Evolutionary conservation across 2,797 vertebrate genomes (phyloP), one percentile per base, ranked within the genome.

Genomic region (Acropternis orthonyx): DNA sequence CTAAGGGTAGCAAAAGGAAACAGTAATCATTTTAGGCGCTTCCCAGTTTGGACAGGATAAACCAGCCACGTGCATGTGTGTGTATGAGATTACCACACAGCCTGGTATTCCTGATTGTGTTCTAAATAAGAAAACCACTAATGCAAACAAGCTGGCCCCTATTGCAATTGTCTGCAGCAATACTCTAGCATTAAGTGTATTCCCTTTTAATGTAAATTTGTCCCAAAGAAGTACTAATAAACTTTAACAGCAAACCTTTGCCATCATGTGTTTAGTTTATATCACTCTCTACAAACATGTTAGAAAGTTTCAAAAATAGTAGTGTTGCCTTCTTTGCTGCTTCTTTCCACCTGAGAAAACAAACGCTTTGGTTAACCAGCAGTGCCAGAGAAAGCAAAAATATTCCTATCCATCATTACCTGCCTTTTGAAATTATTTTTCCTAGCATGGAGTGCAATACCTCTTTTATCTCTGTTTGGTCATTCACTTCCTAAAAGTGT

Each of bases 91-190:
- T 48, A 90, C 36, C 3, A 0, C 81, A 84, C n/a, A 74, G 63
- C 55, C 37, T 84, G 72, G 87, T 95, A 93, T 61, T 92, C 41
- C 44, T 92, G 88, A n/a, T 67, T 36, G 49, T 68, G 79, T 83
- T 95, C 93, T 95, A 95, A 96, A 96, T 80, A 96, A 90, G 86
- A 96, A 96, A 95, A 97, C 32, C 88, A 93, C 69, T 15, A 85
- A 93, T 51, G 83, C 71, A 92, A 95, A 90, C 71, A 94, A 93
- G 51, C 21, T 61, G 30, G n/a, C 80, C 78, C 56, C 65, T 68
- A 80, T 27, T 95, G 87, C 65, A 77, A 62, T 80, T 80, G 94
- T 91, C 91, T 95, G 72, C 63, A 91, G 72, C 68, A 80, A 71
- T 46, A 77, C 37, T 74, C 77, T 72, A 89, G 27, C 72, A 69